Evolutionary conservation across 2,888 invertebrate genomes (phyloP).

Genomic region (Belgica antarctica): DNA sequence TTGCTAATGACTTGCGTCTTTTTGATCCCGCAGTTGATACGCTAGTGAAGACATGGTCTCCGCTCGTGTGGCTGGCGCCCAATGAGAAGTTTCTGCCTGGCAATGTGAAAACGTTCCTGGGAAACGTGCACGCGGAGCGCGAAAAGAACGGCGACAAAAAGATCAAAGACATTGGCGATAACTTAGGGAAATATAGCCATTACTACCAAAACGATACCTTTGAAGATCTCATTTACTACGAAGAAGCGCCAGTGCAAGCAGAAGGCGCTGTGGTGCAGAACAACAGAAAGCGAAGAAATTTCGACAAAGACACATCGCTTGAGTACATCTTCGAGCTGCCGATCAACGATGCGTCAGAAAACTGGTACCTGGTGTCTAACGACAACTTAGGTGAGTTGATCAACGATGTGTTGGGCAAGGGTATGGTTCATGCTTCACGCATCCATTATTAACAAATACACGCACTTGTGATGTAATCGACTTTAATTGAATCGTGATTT

Average conservation of each 20-base stretch:
- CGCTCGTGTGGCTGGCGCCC: conserved; percentile 65
- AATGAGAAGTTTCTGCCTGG: conserved; percentile 64
- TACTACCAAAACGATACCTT: conserved; percentile 31
- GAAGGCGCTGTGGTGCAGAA: neutral
- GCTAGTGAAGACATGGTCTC: conserved; percentile 63
- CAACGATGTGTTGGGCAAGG: neutral
- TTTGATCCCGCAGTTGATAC: conserved; percentile 51
- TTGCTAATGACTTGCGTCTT: neutral
- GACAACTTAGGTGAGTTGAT: conserved; percentile 54
- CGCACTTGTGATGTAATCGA: neutral
- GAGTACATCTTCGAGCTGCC: conserved; percentile 47
- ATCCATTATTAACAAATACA: no score
- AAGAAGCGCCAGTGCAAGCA: neutral
- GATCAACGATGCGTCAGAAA: conserved; percentile 51
- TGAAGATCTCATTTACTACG: conserved; percentile 38
- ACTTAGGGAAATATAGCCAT: conserved; percentile 31
- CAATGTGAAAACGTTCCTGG: conserved; percentile 62
- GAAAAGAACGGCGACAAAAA: conserved; percentile 22
- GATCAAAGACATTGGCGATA: conserved; percentile 43
- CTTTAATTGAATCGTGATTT: no score
- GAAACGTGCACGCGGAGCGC: conserved; percentile 57
- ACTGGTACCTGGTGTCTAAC: conserved; percentile 58
- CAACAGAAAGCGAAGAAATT: conserved; percentile 36
- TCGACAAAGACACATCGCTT: conserved; percentile 43
- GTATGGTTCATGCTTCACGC: no score